Evolutionary conservation across 2,113 vertebrate genomes (phyloP), one percentile per base, ranked within the genome.

Genomic region (Petroica traversi): DNA sequence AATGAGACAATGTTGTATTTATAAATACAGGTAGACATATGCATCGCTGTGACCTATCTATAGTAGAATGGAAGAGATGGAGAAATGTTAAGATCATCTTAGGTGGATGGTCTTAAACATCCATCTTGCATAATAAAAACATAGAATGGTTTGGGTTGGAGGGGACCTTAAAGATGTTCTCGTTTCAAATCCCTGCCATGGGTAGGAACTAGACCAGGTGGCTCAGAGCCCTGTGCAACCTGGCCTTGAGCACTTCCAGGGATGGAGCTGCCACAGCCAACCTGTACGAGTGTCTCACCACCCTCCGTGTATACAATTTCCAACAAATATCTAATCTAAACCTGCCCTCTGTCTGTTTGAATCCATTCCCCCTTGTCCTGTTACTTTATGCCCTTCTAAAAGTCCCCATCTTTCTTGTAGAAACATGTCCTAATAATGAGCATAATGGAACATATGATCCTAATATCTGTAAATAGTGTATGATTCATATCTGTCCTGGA

Each of bases 61-160:
- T 0, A 55, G 33, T 1, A 34, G 20, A 80, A 41, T 0, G 2
- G 45, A 75, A 71, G 3, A 52, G n/a, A 38, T 1, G 11, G 40
- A 68, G 12, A 55, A 81, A 58, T 6, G 3, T 11, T 72, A 52
- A 25, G 33, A 34, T 19, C 8, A n/a, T 11, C 14, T 33, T 24
- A 31, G 9, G 24, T 26, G 24, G 7, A 10, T 7, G 19, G n/a
- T 29, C 68, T 52, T n/a, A 67, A 52, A 46, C 13, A 38, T 6
- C 2, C 4, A 66, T 33, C 38, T 58, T 20, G 26, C n/a, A 51
- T 19, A 43, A 51, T 20, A n/a, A 45, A 38, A 36, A n/a, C 22
- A 36, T 6, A 29, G 29, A 28, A 28, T 40, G 24, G 4, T 34
- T 59, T 82, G 45, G 23, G 11, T 16, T 34, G 46, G 14, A 40